A percentile compares a stretch with the other conserved stretches of the same genome.
Evolutionary conservation across 2,797 vertebrate genomes (phyloP).

Genomic region (Ispidina picta): DNA sequence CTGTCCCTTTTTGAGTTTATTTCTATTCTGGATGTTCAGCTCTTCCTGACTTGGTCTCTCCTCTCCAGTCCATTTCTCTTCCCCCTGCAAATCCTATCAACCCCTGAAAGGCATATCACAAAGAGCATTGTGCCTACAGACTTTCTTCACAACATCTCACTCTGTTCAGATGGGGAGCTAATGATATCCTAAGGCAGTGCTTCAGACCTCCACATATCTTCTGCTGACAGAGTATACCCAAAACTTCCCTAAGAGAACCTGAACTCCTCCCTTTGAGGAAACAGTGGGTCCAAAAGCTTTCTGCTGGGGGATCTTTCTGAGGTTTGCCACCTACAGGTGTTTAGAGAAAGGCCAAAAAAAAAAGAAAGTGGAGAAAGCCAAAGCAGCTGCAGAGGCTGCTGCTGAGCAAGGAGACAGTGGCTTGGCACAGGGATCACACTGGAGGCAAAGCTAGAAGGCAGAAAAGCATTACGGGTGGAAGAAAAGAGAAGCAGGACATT

Average conservation of each 20-base stretch:
- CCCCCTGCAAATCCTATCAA: background rate
- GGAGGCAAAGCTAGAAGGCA: slow-evolving; percentile 1
- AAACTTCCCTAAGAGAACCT: background rate
- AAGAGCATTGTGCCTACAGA: background rate
- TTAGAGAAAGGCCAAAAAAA: background rate
- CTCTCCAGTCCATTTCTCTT: background rate
- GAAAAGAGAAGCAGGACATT: background rate
- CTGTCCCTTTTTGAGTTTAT: background rate
- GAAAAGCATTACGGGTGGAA: background rate
- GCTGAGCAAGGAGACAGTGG: background rate
- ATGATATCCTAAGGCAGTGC: background rate
- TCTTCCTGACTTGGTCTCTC: background rate
- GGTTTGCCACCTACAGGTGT: background rate
- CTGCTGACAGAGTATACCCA: background rate
- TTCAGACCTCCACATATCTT: fast-evolving
- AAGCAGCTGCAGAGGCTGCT: slow-evolving; percentile 21
- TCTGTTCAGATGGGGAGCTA: background rate
- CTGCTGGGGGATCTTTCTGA: slow-evolving; percentile 1
- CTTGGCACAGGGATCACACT: slow-evolving; percentile 10
- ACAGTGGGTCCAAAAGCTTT: background rate
- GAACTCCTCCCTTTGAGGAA: background rate
- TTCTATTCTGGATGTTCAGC: background rate
- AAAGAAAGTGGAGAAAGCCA: background rate
- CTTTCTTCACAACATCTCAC: background rate
- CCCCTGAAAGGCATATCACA: background rate